A percentile compares a stretch with the other conserved stretches of the same genome.
phyloP scores from a whole-genome alignment of 2,797 vertebrate species.

The Sebastes melanostomus region DNA sequence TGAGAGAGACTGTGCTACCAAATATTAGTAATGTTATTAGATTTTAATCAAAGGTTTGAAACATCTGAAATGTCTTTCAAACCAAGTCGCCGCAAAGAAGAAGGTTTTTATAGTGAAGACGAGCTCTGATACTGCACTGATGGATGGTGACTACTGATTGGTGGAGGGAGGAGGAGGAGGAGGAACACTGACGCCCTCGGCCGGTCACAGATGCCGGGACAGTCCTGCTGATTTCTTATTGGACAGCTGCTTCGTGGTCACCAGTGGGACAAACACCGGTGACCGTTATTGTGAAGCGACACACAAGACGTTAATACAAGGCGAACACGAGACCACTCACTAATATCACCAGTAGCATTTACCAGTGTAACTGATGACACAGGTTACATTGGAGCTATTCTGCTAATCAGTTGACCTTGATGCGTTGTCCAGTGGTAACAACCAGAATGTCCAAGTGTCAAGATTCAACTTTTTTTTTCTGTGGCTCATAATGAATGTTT shows the following conservation, averaged over 20 bases:
- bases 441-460: not conserved
- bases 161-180: constrained; percentile 9
- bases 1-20: constrained; percentile 36
- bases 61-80: constrained; percentile 1
- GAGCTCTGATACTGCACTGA: constrained; percentile 61
- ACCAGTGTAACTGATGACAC: not conserved
- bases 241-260: not conserved
- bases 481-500: not conserved
- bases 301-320: not conserved
- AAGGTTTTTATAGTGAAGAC: constrained; percentile 32
- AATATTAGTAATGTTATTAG: constrained; percentile 15
- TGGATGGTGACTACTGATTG: constrained; percentile 34
- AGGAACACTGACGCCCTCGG: not conserved
- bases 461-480: not conserved
- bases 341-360: not conserved
- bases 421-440: not conserved
- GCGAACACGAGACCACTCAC: constrained; percentile 1
- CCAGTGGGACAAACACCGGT: not conserved
- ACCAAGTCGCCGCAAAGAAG: constrained; percentile 5
- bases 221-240: constrained; percentile 1
- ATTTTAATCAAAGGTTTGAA: constrained; percentile 14
- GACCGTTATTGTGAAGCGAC: not conserved
- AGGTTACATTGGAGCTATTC: not conserved
- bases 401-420: not conserved
- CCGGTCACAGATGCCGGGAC: not conserved